Conservation (phyloP, 1,140 invertebrate species). For the Portunus trituberculatus region DNA sequence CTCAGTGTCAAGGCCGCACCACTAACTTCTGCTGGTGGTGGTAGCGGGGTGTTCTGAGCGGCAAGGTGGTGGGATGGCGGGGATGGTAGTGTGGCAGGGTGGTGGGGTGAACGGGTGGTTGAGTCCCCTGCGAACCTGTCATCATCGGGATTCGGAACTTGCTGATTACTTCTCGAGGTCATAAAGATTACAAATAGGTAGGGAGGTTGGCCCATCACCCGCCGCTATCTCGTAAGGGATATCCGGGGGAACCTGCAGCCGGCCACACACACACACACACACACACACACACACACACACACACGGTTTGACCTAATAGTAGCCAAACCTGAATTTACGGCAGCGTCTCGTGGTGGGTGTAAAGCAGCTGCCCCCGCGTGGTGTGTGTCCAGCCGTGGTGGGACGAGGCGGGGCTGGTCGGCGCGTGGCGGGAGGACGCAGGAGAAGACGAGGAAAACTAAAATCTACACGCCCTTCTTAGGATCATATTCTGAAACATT, state of each 20-base stretch:
- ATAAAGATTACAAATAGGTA: neutral
- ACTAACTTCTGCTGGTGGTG: neutral
- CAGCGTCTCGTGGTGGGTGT: neutral
- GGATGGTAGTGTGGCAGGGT: neutral
- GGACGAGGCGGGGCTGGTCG: neutral
- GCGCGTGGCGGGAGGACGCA: neutral
- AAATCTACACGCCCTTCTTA: neutral
- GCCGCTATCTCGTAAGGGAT: neutral
- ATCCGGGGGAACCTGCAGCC: neutral
- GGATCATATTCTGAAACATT: neutral
- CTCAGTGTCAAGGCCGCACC: neutral
- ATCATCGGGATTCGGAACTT: neutral
- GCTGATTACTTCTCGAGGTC: constrained; percentile 18
- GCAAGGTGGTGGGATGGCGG: neutral
- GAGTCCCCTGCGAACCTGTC: neutral
- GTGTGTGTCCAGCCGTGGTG: neutral
- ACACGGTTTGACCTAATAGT: neutral
- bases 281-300: constrained; percentile 7
- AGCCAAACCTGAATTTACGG: neutral
- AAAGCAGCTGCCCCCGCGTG: neutral
- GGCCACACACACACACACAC: neutral
- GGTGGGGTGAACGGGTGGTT: neutral
- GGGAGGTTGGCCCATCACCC: neutral
- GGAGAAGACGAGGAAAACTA: neutral
- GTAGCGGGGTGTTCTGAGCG: too few species aligned